phyloP scores from a whole-genome alignment of 2,797 vertebrate species.

The Megaceryle alcyon region DNA sequence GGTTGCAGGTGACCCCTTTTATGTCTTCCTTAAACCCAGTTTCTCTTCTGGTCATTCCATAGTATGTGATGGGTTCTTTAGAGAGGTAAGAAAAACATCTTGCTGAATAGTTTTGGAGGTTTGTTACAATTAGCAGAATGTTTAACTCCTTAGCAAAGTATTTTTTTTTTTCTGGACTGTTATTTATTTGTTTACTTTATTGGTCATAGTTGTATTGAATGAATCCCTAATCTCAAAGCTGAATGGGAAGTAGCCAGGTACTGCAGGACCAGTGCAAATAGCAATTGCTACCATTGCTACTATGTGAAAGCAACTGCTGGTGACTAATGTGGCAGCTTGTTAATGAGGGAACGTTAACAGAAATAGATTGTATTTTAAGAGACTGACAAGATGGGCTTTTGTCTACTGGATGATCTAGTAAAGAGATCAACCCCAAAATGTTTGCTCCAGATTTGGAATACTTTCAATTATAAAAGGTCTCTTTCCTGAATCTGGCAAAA shows the following conservation, averaged over 20 bases:
- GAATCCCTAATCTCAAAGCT: background rate
- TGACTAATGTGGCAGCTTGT: background rate
- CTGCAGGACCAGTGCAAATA: background rate
- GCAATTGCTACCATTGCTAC: background rate
- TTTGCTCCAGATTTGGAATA: background rate
- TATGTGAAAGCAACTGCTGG: background rate
- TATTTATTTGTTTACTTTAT: background rate
- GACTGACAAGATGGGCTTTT: background rate
- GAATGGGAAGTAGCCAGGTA: background rate
- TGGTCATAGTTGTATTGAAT: background rate
- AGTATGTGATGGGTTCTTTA: fast-evolving
- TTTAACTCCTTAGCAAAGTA: background rate
- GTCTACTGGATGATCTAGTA: background rate
- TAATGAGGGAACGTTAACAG: background rate
- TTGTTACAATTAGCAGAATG: background rate
- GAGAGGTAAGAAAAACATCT: background rate
- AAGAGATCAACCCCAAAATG: background rate
- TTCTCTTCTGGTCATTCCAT: background rate
- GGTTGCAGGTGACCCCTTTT: background rate
- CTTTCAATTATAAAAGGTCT: background rate
- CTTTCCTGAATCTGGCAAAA: background rate
- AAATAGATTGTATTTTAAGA: background rate
- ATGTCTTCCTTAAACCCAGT: background rate
- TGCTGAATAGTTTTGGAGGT: background rate
- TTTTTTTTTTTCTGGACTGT: background rate